These are phyloP conservation scores for Dione vanillae DNA, from an alignment of 2,888 invertebrate genomes.

Conservation along the genomic window DNA sequence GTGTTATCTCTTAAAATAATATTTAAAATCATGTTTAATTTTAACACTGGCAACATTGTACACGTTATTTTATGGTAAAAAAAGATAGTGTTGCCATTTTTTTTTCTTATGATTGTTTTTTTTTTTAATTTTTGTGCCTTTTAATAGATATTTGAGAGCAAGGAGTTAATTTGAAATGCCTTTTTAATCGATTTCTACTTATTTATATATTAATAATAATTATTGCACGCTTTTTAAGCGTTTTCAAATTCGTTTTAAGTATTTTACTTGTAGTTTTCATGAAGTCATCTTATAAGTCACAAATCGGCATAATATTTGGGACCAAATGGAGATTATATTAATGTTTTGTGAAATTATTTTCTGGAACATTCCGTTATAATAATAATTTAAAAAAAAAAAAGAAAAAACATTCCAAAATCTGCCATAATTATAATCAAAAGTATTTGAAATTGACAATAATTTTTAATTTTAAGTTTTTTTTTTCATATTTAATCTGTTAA, in stretches of 20 bases:
- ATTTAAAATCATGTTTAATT: constrained; percentile 18
- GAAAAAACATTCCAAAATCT: constrained; percentile 33
- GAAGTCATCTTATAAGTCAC: constrained; percentile 33
- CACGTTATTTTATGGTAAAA: too few species aligned
- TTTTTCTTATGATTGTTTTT: constrained; percentile 16
- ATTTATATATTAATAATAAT: constrained; percentile 19
- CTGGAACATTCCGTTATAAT: constrained; percentile 35
- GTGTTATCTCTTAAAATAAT: background rate
- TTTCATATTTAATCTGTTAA: constrained; percentile 33
- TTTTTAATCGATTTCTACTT: constrained; percentile 26
- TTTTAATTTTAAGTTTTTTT: constrained; percentile 18
- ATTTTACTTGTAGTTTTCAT: background rate
- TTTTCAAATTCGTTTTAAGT: constrained; percentile 2
- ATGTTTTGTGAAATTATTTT: constrained; percentile 8
- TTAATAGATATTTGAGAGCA: constrained; percentile 37
- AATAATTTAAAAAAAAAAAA: background rate
- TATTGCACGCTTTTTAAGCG: background rate
- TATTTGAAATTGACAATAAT: constrained; percentile 39
- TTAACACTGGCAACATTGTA: constrained; percentile 28
- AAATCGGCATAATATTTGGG: constrained; percentile 36
- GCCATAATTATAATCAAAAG: constrained; percentile 19
- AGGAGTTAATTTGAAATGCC: constrained; percentile 36
- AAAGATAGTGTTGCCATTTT: constrained; percentile 19
- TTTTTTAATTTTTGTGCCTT: constrained; percentile 44
- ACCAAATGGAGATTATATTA: constrained; percentile 15